Conservation (phyloP, 2,113 vertebrate genomes). For the Ascaphus truei region DNA sequence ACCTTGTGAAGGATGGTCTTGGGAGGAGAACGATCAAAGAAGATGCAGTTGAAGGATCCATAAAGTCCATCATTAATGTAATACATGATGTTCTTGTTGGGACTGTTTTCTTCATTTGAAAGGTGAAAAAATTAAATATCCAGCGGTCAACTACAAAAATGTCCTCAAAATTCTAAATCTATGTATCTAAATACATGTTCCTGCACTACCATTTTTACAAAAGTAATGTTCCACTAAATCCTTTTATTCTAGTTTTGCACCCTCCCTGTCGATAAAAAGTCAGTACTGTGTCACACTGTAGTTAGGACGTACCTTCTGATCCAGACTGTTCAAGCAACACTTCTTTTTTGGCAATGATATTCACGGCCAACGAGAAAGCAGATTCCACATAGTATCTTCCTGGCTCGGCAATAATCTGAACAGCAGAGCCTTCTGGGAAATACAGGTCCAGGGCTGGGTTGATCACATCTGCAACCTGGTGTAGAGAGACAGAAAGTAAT, state of each 20-base stretch:
- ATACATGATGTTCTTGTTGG: slow-evolving; percentile 58
- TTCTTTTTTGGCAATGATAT: slow-evolving; percentile 57
- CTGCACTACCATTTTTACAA: no score
- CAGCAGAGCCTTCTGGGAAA: slow-evolving; percentile 65
- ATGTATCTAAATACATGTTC: no score
- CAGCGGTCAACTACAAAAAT: no score
- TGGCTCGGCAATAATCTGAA: slow-evolving; percentile 58
- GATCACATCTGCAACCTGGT: slow-evolving; percentile 53
- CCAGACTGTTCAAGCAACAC: slow-evolving; percentile 40
- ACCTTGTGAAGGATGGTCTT: slow-evolving; percentile 60
- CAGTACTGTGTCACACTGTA: no score
- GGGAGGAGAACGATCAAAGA: slow-evolving; percentile 65
- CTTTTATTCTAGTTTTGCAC: no score
- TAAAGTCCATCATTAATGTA: slow-evolving; percentile 60
- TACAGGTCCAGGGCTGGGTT: slow-evolving; percentile 67
- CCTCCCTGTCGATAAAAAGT: no score
- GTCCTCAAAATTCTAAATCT: no score
- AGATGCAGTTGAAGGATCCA: slow-evolving; percentile 61
- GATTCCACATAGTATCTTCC: slow-evolving; percentile 68
- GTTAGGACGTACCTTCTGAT: slow-evolving; percentile 48
- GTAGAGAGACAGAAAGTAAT: no score
- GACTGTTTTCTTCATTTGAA: slow-evolving; percentile 51
- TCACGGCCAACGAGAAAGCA: slow-evolving; percentile 65
- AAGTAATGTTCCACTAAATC: no score
- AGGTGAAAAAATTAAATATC: not conserved